These are phyloP conservation scores for Oenanthe melanoleuca DNA, from an alignment of 2,113 vertebrate genomes.

Conservation along the genomic window DNA sequence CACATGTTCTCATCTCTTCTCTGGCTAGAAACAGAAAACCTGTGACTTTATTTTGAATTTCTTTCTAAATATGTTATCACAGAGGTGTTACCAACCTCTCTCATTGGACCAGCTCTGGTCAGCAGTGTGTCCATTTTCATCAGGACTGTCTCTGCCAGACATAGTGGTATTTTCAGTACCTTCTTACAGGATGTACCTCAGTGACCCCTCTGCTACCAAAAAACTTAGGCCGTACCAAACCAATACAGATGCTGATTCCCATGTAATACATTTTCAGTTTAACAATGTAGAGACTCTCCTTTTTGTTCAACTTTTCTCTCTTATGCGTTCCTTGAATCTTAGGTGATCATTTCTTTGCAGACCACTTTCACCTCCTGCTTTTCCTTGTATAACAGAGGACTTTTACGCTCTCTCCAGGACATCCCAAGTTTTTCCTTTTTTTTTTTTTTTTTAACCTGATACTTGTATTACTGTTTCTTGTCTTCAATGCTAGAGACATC, in stretches of 20 bases:
- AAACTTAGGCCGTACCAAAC: not conserved
- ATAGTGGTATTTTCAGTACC: not conserved
- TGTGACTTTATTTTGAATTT: not conserved
- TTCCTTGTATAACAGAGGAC: not conserved
- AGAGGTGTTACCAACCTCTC: fast-evolving
- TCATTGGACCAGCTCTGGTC: not conserved
- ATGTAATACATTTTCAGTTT: not conserved
- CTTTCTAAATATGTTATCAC: not conserved
- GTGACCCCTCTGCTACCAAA: not conserved
- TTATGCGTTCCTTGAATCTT: not conserved
- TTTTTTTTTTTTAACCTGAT: not conserved
- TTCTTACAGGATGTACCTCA: not conserved
- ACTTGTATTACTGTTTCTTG: not conserved
- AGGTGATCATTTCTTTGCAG: not conserved
- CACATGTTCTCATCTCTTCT: not conserved
- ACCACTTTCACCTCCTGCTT: not conserved
- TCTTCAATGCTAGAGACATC: not conserved
- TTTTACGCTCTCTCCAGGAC: not conserved
- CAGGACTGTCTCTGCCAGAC: fast-evolving
- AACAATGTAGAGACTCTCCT: not conserved
- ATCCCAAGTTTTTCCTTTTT: fast-evolving
- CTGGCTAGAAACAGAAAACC: not conserved
- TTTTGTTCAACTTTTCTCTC: not conserved
- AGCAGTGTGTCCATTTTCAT: not conserved
- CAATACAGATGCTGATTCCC: not conserved